Conservation (phyloP, 1,140 invertebrate genomes). For the Zeugodacus cucurbitae region DNA sequence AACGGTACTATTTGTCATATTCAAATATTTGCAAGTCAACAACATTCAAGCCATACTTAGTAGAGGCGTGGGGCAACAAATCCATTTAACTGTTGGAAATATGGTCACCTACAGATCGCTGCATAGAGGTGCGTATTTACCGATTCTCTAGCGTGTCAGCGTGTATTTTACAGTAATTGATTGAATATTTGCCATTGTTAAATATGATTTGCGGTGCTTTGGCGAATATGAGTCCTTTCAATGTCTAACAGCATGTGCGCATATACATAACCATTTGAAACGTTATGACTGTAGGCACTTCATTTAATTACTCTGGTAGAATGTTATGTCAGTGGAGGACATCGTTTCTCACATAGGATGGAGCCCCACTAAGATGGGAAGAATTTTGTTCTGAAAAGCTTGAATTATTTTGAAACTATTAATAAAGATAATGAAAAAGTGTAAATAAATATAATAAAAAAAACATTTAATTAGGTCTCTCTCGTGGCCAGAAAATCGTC, state of each 20-base stretch:
- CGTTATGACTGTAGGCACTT: too few species aligned
- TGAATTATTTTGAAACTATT: too few species aligned
- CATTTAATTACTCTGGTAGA: slow-evolving; percentile 2
- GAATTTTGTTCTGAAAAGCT: too few species aligned
- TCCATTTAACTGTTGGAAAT: background rate
- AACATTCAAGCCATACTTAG: background rate
- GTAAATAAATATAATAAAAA: too few species aligned
- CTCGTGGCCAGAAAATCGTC: too few species aligned
- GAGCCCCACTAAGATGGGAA: too few species aligned
- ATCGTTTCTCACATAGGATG: too few species aligned
- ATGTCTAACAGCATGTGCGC: background rate
- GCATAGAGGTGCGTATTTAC: background rate
- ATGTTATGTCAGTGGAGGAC: too few species aligned
- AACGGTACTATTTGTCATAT: background rate
- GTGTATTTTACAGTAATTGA: slow-evolving; percentile 23
- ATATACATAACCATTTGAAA: too few species aligned
- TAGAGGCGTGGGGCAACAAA: background rate
- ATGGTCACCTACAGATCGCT: background rate
- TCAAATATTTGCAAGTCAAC: background rate
- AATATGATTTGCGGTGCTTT: slow-evolving; percentile 43
- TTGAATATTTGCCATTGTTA: slow-evolving; percentile 37
- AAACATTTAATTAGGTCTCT: too few species aligned
- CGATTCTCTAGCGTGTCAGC: slow-evolving; percentile 22
- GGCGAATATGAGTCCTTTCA: background rate
- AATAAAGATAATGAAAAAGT: too few species aligned